Conservation (phyloP, 1,140 invertebrate species). For the Caligus rogercresseyi region DNA sequence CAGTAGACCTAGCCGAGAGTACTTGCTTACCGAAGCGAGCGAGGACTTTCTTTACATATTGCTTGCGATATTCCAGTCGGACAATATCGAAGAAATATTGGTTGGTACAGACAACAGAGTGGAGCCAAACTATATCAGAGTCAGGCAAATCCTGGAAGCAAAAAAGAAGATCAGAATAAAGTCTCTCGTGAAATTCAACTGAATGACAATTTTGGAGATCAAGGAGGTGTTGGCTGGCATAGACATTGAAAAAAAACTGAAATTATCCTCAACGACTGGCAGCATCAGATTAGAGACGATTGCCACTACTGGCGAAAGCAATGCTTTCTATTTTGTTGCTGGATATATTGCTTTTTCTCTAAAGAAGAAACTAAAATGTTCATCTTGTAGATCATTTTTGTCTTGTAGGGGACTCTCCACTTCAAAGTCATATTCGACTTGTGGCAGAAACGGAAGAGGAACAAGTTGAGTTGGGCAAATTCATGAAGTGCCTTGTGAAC, state of each 20-base stretch:
- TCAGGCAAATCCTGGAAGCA: slow-evolving; percentile 11
- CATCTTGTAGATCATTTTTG: neutral
- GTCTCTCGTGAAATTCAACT: slow-evolving; percentile 1
- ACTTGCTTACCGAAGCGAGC: neutral
- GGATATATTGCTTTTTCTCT: neutral
- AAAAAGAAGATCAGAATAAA: slow-evolving; percentile 2
- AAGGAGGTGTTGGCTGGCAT: neutral
- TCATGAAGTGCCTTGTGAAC: too few relatives aligned
- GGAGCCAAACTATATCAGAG: neutral
- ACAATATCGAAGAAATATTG: slow-evolving; percentile 9
- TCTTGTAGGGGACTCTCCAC: neutral
- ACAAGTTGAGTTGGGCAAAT: neutral
- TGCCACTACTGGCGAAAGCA: neutral
- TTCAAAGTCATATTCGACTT: neutral
- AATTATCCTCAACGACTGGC: neutral
- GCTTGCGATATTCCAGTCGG: neutral
- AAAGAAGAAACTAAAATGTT: neutral
- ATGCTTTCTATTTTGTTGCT: neutral
- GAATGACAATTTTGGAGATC: slow-evolving; percentile 3
- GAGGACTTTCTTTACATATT: slow-evolving; percentile 1
- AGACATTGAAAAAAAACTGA: neutral
- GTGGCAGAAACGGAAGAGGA: neutral
- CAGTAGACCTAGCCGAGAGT: neutral
- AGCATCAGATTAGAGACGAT: neutral
- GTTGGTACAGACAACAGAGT: slow-evolving; percentile 3